Evolutionary conservation across 2,888 invertebrate genomes (phyloP), one percentile per base, ranked within the genome.

Genomic region (Notocelia uddmanniana): DNA sequence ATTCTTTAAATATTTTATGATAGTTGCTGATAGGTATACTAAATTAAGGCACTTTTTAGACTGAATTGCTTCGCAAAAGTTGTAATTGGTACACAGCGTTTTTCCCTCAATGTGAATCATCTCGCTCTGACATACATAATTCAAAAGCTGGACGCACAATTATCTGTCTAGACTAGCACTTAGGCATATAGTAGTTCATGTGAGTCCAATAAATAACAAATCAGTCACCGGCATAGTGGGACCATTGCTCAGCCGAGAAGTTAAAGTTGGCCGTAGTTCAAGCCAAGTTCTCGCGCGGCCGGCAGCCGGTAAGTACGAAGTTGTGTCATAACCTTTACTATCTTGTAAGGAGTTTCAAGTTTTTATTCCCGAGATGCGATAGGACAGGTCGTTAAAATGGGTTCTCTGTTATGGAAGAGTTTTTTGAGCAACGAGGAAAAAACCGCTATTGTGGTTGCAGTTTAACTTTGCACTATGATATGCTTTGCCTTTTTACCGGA

Each of bases 141-240:
- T 63, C 19, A 15, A 19, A 23, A 45, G 18, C 21, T 52, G 31
- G 37, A 59, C 41, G 31, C 52, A 34, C 34, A 78, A 76, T 75
- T 71, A 73, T 69, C 75, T 79, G 79, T 82, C 80, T 79, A 78
- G 77, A 68, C 68, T 41, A 77, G 80, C 71, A 74, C 74, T 68
- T 71, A 73, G 80, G 80, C 80, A 76, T 81, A 83, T 79, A 82
- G 26, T 3, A 80, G 82, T 81, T 81, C 86, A 85, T 85, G 87
- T 85, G 85, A 82, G 86, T 80, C 84, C 85, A 87, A 91, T 90
- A 90, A 90, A 91, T 90, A 89, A 89, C 86, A 86, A 89, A 91
- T 91, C 89, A 90, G 89, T 89, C 90, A 84, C 86, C 78, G 84
- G 86, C 89, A 89, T 88, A 90, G 89, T 89, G 88, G 88, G 82